Evolutionary conservation across 2,888 invertebrate species (phyloP).

Genomic region (Pachydiplax longipennis): DNA sequence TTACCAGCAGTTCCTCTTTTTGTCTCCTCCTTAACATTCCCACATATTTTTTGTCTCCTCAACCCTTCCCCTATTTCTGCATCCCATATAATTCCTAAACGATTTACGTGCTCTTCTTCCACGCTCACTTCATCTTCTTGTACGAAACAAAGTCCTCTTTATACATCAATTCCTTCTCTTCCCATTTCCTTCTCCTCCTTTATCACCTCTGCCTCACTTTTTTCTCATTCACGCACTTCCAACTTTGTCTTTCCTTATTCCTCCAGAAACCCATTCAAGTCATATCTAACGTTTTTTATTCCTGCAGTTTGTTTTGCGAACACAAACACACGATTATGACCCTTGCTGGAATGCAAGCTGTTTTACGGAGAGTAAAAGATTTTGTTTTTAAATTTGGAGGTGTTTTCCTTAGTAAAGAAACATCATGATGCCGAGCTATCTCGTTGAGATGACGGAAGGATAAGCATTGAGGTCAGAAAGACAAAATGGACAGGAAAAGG

Average conservation of each 20-base stretch:
- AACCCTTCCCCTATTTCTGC: too few species aligned
- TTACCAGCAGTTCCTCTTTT: too few species aligned
- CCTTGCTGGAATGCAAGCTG: not conserved
- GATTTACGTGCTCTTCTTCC: too few species aligned
- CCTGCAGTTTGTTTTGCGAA: not conserved
- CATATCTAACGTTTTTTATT: not conserved
- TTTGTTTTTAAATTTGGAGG: too few species aligned
- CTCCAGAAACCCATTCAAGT: not conserved
- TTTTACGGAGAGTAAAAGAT: not conserved
- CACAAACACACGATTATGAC: not conserved
- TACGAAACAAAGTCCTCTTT: not conserved
- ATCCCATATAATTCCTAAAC: too few species aligned
- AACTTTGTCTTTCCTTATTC: not conserved
- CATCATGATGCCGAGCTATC: too few species aligned
- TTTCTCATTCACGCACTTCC: not conserved
- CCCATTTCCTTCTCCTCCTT: not conserved
- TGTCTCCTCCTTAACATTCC: too few species aligned
- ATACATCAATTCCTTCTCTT: not conserved
- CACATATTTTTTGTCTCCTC: too few species aligned
- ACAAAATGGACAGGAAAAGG: too few species aligned
- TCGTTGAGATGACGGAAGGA: too few species aligned
- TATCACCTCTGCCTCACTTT: not conserved
- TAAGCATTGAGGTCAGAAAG: too few species aligned
- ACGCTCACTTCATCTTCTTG: not conserved
- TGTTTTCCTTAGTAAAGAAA: too few species aligned